Conservation (phyloP, 1,140 invertebrate genomes). For the Drosophila guanche region DNA sequence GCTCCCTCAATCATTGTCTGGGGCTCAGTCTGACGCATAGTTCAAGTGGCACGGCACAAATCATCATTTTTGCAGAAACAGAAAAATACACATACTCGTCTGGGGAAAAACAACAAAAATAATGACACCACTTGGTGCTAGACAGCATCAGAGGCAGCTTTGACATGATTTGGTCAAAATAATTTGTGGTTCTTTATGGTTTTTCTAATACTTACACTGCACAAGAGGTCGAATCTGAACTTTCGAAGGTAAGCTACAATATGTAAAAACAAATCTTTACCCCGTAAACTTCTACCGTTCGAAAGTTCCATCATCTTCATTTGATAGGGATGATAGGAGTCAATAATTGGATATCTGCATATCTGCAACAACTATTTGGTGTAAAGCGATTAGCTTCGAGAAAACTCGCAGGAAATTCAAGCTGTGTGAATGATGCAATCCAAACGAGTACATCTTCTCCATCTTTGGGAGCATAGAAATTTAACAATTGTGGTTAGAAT, state of each 20-base stretch:
- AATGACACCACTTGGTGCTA: conserved; percentile 32
- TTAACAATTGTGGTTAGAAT: conserved; percentile 3
- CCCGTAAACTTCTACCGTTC: too few relatives aligned
- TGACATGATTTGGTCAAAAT: conserved; percentile 67
- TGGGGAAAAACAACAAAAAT: conserved; percentile 20
- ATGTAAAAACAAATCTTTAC: too few relatives aligned
- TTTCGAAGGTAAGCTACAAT: too few relatives aligned
- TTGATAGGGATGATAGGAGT: too few relatives aligned
- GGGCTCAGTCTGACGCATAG: conserved; percentile 45
- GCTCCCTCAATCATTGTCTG: conserved; percentile 39
- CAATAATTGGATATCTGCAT: too few relatives aligned
- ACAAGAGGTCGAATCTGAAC: neutral
- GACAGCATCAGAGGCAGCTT: conserved; percentile 40
- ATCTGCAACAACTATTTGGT: too few relatives aligned
- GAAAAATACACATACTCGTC: conserved; percentile 10
- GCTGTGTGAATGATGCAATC: too few relatives aligned
- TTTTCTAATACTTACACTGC: conserved; percentile 2
- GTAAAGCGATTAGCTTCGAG: too few relatives aligned
- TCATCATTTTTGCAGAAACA: conserved; percentile 32
- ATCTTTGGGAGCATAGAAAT: too few relatives aligned
- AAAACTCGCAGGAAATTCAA: too few relatives aligned
- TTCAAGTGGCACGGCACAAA: conserved; percentile 73
- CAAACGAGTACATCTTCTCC: too few relatives aligned
- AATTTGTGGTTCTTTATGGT: conserved; percentile 20
- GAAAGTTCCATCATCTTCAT: too few relatives aligned